These are phyloP conservation scores for Drosophila sechellia DNA, from an alignment of 1,140 invertebrate genomes.

Conservation along the genomic window DNA sequence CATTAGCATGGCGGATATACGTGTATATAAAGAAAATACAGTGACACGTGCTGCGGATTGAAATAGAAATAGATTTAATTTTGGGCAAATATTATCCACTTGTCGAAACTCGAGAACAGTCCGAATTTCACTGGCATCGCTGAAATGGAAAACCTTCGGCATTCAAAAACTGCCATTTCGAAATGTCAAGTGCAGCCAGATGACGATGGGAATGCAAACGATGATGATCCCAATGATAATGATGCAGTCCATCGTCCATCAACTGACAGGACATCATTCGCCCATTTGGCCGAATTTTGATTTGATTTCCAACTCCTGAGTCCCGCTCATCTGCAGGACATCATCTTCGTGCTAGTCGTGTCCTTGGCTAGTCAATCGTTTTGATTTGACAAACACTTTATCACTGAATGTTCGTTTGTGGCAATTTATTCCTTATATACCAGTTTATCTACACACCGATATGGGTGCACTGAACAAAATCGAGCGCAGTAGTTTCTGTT, in stretches of 20 bases:
- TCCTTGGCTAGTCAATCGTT: conserved; percentile 51
- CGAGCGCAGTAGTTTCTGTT: no score
- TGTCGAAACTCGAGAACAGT: not conserved
- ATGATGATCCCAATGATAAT: not conserved
- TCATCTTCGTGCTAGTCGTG: not conserved
- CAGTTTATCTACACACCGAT: conserved; percentile 26
- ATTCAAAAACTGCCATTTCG: conserved; percentile 8
- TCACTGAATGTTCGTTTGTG: conserved; percentile 73
- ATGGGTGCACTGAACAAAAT: conserved; percentile 4
- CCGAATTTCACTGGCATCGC: not conserved
- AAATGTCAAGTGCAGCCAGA: conserved; percentile 30
- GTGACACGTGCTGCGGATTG: not conserved
- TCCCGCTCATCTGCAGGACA: not conserved
- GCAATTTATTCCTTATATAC: conserved; percentile 66
- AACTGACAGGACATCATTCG: conserved; percentile 7
- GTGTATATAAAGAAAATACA: not conserved
- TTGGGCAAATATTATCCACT: conserved; percentile 26
- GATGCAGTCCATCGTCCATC: not conserved
- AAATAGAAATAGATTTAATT: conserved; percentile 29
- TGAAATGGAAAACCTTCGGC: conserved; percentile 28
- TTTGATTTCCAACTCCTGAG: conserved; percentile 17
- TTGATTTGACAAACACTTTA: conserved; percentile 78
- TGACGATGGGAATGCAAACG: not conserved
- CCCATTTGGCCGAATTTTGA: conserved; percentile 17
- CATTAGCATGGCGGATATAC: conserved; percentile 21